A percentile compares a stretch with the other conserved stretches of the same genome.
Conservation (phyloP, 2,888 invertebrate genomes). For the Oxytorus armatus region DNA sequence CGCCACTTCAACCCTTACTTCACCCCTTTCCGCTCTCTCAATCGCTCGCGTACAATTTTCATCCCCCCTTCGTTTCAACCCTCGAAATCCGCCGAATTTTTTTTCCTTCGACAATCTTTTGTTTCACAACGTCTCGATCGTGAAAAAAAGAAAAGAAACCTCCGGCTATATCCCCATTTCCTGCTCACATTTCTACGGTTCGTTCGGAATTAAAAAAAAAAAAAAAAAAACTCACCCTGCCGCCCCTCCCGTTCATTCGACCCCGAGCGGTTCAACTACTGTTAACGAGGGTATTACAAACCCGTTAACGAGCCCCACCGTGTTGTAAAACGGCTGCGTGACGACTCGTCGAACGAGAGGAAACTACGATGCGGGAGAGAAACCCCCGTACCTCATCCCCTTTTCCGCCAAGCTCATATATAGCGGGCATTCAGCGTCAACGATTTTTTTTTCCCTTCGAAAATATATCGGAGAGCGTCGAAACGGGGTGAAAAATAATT, state of each 20-base stretch:
- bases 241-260: too few relatives aligned
- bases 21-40: constrained; percentile 24
- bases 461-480: too few relatives aligned
- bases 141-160: constrained; percentile 10
- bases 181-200: constrained; percentile 21
- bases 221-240: too few relatives aligned
- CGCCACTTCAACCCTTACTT: constrained; percentile 4
- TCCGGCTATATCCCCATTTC: constrained; percentile 45
- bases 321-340: constrained; percentile 36
- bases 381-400: too few relatives aligned
- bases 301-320: constrained; percentile 45
- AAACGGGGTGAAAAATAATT: too few relatives aligned
- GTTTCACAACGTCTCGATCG: too few relatives aligned
- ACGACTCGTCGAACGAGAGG: not conserved
- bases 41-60: constrained; percentile 33
- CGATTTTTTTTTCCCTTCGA: too few relatives aligned
- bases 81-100: not conserved
- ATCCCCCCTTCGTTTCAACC: not conserved
- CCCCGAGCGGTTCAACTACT: constrained; percentile 9
- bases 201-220: too few relatives aligned
- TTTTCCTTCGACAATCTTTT: constrained; percentile 38
- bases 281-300: constrained; percentile 56
- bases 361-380: too few relatives aligned
- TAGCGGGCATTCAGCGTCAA: too few relatives aligned
- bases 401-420: too few relatives aligned